Conservation (phyloP, 2,113 vertebrate species). For the Anoplopoma fimbria region DNA sequence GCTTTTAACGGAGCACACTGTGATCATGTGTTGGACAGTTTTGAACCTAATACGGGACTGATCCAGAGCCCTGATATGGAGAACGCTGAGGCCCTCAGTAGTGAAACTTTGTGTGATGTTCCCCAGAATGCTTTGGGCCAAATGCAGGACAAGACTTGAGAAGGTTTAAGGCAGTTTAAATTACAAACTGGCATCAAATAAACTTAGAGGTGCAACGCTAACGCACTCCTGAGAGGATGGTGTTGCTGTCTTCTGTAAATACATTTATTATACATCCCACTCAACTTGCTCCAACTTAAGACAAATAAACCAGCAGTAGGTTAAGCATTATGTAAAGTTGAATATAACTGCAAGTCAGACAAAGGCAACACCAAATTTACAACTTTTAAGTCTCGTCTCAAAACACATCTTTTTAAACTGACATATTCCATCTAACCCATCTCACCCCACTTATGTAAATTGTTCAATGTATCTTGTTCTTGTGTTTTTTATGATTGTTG, state of each 20-base stretch:
- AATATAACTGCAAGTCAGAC: conserved; percentile 28
- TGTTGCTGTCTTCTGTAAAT: conserved; percentile 51
- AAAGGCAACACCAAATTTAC: neutral
- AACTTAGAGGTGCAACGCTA: conserved; percentile 53
- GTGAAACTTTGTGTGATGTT: conserved; percentile 33
- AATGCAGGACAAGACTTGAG: conserved; percentile 34
- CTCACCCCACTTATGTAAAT: too few relatives aligned
- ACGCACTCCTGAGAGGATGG: conserved; percentile 42
- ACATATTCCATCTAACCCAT: too few relatives aligned
- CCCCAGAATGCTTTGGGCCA: conserved; percentile 62
- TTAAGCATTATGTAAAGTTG: conserved; percentile 39
- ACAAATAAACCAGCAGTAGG: conserved; percentile 38
- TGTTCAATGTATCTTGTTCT: too few relatives aligned
- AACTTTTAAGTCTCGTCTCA: too few relatives aligned
- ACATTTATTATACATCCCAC: conserved; percentile 39
- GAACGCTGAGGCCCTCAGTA: conserved; percentile 20
- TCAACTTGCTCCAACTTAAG: conserved; percentile 8
- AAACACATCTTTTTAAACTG: too few relatives aligned
- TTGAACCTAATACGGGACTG: conserved; percentile 18
- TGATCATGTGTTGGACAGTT: conserved; percentile 12
- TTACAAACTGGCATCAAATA: conserved; percentile 65
- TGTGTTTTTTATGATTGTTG: too few relatives aligned
- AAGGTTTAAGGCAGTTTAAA: conserved; percentile 58
- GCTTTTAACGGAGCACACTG: conserved; percentile 2
- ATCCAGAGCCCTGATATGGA: conserved; percentile 36